Conservation (phyloP, 2,888 invertebrate species). For the Auanema freiburgensis region DNA sequence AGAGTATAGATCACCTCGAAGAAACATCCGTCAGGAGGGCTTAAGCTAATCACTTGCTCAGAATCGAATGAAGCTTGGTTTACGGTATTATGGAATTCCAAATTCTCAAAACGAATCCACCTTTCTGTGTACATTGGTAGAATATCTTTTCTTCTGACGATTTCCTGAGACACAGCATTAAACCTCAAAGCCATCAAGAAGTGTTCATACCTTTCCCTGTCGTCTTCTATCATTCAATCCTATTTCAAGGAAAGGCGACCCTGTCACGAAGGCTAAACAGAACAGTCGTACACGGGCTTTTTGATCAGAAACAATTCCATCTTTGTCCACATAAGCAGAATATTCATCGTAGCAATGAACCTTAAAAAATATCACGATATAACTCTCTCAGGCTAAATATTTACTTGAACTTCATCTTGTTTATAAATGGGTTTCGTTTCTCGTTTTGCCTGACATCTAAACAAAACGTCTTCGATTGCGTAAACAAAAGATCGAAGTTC, state of each 20-base stretch:
- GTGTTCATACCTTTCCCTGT: conserved; percentile 50
- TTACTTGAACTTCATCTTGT: conserved; percentile 92
- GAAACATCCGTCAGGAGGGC: conserved; percentile 62
- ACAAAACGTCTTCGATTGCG: conserved; percentile 88
- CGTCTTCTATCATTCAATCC: conserved; percentile 83
- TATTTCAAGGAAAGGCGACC: conserved; percentile 93
- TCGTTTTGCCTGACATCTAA: conserved; percentile 75
- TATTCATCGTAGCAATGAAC: conserved; percentile 65
- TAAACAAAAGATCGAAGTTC: conserved; percentile 88
- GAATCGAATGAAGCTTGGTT: conserved; percentile 77
- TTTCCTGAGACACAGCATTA: conserved; percentile 75
- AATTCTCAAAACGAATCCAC: conserved; percentile 93
- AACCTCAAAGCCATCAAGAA: not conserved
- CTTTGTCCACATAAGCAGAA: conserved; percentile 70
- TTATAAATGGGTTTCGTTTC: conserved; percentile 77
- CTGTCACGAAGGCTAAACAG: conserved; percentile 92
- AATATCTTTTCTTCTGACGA: conserved; percentile 97
- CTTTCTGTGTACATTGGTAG: conserved; percentile 94
- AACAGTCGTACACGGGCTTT: conserved; percentile 91
- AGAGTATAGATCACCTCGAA: conserved; percentile 50
- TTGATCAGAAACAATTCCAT: conserved; percentile 79
- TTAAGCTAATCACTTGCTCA: conserved; percentile 65
- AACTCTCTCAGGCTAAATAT: too few relatives aligned
- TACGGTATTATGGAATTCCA: conserved; percentile 93
- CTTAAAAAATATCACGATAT: conserved; percentile 22